Conservation (phyloP, 2,797 vertebrate species). For the Bufotes viridis region DNA sequence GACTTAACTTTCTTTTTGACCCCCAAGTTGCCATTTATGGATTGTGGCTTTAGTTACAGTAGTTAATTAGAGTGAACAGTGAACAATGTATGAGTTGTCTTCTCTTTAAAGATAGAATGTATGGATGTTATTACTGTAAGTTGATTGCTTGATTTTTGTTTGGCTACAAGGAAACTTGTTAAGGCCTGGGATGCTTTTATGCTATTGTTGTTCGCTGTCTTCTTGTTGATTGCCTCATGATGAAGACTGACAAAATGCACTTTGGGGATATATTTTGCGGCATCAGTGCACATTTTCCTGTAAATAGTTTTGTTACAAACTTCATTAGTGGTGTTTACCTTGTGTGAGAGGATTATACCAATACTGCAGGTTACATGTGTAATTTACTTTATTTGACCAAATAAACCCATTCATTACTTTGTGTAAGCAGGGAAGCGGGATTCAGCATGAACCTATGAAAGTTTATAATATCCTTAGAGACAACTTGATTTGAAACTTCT, state of each 20-base stretch:
- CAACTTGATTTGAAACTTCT: neutral
- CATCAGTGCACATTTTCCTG: neutral
- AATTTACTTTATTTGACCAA: too few relatives aligned
- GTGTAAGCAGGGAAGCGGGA: neutral
- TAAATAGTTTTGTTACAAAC: neutral
- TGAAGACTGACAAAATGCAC: neutral
- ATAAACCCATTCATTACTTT: too few relatives aligned
- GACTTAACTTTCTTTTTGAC: neutral
- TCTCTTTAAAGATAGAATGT: too few relatives aligned
- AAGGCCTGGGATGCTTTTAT: neutral
- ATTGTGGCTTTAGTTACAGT: too few relatives aligned
- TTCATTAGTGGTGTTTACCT: neutral
- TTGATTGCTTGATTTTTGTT: too few relatives aligned
- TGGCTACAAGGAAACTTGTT: too few relatives aligned
- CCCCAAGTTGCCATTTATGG: neutral
- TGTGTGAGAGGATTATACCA: too few relatives aligned
- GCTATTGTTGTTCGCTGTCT: neutral
- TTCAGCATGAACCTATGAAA: neutral
- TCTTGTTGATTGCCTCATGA: neutral
- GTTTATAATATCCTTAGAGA: neutral
- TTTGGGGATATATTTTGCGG: neutral
- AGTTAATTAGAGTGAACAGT: too few relatives aligned
- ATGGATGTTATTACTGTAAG: too few relatives aligned
- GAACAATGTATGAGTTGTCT: too few relatives aligned
- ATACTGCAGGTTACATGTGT: too few relatives aligned